Evolutionary conservation across 2,888 invertebrate species (phyloP), one percentile per base, ranked within the genome.

Genomic region (Yponomeuta cagnagella): DNA sequence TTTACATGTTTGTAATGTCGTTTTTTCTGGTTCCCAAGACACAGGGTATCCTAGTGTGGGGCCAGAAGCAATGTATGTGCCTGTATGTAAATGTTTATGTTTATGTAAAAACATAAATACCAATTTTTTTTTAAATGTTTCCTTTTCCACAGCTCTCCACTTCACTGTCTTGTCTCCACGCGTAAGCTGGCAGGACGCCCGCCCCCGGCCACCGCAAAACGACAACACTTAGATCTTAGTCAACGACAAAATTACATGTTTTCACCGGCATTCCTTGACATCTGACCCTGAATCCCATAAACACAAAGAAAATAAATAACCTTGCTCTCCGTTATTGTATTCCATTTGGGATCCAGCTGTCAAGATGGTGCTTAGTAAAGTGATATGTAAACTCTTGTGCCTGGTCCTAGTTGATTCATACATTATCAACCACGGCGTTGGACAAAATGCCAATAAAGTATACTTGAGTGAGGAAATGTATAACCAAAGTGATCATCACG

Each of bases 241-340:
- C 72, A 76, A 75, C 72, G 63, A 74, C 71, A 77, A 82, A 85
- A 88, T 86, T 76, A 81, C 72, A 82, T 74, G 79, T 85, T 88
- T 88, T 86, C 87, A 80, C 83, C 78, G 71, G 76, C 80, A 78
- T 78, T 79, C 80, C 77, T 74, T 80, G 78, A 77, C 81, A 75
- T 77, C 75, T 83, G 86, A 86, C 90, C 88, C 80, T 79, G 77
- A 86, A 82, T 78, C 85, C 90, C 77, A 89, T 80, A 83, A 86
- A 84, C 77, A 74, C 72, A 72, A 78, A 80, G 80, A 84, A 85
- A 89, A 90, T 90, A 90, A 89, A 90, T 88, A 89, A 80, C 79
- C 75, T 77, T 77, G 74, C 77, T 77, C 73, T 70, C 75, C 58
- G 73, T 73, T 73, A 72, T 72, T 70, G 72, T 70, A 76, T 83